Percentiles rank a stretch among this genome's conserved stretches.
Evolutionary conservation across 2,797 vertebrate species (phyloP).

Genomic region (Yasuhikotakia modesta): DNA sequence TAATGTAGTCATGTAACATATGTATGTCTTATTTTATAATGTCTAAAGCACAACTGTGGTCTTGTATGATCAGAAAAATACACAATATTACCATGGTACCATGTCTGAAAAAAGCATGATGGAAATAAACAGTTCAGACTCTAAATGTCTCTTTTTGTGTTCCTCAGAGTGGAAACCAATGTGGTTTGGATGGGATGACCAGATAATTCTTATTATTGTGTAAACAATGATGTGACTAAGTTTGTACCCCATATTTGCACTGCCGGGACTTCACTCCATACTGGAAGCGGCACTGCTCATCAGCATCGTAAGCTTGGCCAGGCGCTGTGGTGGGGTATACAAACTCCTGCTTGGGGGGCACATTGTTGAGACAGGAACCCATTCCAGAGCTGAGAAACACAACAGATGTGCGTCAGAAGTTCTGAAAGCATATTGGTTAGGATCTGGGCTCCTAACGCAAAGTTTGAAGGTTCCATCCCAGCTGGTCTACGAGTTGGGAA

Average conservation of each 20-base stretch:
- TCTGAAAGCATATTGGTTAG: background rate
- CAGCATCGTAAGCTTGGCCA: slow-evolving; percentile 93
- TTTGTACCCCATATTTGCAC: slow-evolving; percentile 98
- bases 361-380: slow-evolving; percentile 93
- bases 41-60: background rate
- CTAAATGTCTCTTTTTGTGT: too few relatives aligned
- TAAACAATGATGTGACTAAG: slow-evolving; percentile 13
- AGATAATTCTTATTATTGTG: slow-evolving; percentile 5
- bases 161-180: too few relatives aligned
- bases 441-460: background rate
- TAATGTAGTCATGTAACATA: too few relatives aligned
- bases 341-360: slow-evolving; percentile 94
- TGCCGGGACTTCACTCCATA: slow-evolving; percentile 97
- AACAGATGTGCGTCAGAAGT: background rate
- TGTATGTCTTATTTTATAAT: background rate
- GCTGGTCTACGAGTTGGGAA: background rate
- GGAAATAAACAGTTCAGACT: too few relatives aligned
- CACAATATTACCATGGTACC: slow-evolving; percentile 6
- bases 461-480: background rate
- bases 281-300: slow-evolving; percentile 97
- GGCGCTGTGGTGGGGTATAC: slow-evolving; percentile 94
- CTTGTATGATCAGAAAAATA: slow-evolving; percentile 13
- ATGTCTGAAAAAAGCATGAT: too few relatives aligned
- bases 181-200: background rate
- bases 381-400: slow-evolving; percentile 84